phyloP scores from a whole-genome alignment of 2,888 invertebrate genomes.

The Nomada lathburiana region DNA sequence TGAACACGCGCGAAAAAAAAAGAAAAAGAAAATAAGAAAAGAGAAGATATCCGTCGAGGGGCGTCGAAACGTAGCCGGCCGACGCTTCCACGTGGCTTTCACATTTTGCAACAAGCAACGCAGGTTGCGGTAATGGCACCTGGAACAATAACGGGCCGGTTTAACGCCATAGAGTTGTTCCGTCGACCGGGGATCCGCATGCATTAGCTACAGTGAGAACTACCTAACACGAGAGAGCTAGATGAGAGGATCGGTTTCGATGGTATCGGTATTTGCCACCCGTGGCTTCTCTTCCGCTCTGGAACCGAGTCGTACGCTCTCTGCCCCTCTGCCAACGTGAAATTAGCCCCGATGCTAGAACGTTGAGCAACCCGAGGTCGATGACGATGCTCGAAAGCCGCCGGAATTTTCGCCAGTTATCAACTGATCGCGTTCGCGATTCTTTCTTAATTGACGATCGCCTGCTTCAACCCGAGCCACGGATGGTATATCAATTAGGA shows the following conservation, averaged over 20 bases:
- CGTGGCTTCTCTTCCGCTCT: conserved; percentile 80
- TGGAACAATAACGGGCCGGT: conserved; percentile 75
- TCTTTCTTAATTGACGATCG: conserved; percentile 6
- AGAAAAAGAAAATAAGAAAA: not conserved
- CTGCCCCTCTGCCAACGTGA: conserved; percentile 23
- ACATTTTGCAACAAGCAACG: conserved; percentile 71
- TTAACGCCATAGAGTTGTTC: conserved; percentile 74
- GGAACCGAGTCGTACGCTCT: conserved; percentile 42
- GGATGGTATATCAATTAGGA: no score
- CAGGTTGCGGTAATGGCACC: conserved; percentile 75
- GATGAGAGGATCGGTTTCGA: conserved; percentile 79
- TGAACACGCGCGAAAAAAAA: not conserved
- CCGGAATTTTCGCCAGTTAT: conserved; percentile 20
- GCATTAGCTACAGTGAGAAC: conserved; percentile 74
- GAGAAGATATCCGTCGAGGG: conserved; percentile 14
- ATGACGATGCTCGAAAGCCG: conserved; percentile 33
- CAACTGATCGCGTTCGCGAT: not conserved
- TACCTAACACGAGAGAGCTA: conserved; percentile 71
- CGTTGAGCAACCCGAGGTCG: conserved; percentile 38
- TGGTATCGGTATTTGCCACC: conserved; percentile 78
- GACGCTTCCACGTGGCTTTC: conserved; percentile 72
- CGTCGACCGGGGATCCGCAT: conserved; percentile 67
- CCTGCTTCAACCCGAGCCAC: not conserved
- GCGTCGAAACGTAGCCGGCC: conserved; percentile 41
- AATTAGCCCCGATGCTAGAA: conserved; percentile 50